Evolutionary conservation across 1,140 invertebrate genomes (phyloP).

Genomic region (Drosophila sp.): DNA sequence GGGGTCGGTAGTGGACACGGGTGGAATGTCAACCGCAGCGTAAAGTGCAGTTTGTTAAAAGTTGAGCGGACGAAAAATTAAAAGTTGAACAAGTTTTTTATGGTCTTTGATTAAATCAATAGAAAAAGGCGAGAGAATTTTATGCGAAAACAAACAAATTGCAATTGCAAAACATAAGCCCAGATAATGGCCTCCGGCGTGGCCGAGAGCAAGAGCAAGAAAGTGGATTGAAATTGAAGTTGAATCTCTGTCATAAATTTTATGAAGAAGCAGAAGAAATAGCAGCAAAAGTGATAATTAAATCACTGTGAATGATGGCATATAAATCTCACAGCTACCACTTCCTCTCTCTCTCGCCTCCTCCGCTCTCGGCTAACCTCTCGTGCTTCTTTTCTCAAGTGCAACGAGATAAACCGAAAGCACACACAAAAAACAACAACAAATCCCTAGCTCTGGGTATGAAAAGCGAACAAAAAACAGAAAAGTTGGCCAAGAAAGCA

Average conservation of each 20-base stretch:
- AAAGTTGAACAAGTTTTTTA: slow-evolving; percentile 44
- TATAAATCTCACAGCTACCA: slow-evolving; percentile 53
- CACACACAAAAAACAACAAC: background rate
- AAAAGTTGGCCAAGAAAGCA: slow-evolving; percentile 11
- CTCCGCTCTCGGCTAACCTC: no score
- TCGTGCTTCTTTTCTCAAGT: slow-evolving; percentile 1
- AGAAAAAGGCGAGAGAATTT: slow-evolving; percentile 21
- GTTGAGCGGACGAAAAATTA: slow-evolving; percentile 40
- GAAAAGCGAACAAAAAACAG: background rate
- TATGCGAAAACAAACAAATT: slow-evolving; percentile 22
- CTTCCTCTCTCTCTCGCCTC: no score
- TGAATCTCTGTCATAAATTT: slow-evolving; percentile 59
- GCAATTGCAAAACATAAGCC: slow-evolving; percentile 36
- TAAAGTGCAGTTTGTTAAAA: slow-evolving; percentile 52
- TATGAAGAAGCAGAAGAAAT: slow-evolving; percentile 24
- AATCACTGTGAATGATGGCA: slow-evolving; percentile 66
- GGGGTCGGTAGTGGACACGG: slow-evolving; percentile 1
- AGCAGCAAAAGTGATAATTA: slow-evolving; percentile 59
- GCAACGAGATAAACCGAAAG: slow-evolving; percentile 35
- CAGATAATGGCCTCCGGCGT: slow-evolving; percentile 28
- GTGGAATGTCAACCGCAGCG: slow-evolving; percentile 58
- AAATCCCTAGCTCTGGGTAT: slow-evolving; percentile 3
- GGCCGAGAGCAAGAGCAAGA: background rate
- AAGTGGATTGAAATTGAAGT: slow-evolving; percentile 17
- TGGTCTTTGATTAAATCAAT: slow-evolving; percentile 38